These are phyloP conservation scores for Trichomycterus rosablanca DNA, from an alignment of 2,113 vertebrate species.

Conservation along the genomic window DNA sequence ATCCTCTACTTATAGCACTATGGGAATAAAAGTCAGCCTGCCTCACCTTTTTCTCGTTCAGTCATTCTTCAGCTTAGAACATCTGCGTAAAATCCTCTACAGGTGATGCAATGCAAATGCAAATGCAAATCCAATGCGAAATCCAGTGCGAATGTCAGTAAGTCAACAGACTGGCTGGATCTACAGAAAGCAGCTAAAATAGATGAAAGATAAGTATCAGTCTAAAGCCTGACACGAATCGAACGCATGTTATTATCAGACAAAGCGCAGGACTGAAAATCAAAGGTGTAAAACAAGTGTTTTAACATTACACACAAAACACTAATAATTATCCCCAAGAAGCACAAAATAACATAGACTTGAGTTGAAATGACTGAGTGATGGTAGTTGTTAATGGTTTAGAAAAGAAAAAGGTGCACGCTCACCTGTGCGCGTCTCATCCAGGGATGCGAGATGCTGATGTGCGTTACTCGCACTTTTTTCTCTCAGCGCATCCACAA, in stretches of 20 bases:
- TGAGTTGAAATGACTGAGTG: not conserved
- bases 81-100: slow-evolving; percentile 28
- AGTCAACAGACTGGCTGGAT: not conserved
- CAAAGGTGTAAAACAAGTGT: too few species aligned
- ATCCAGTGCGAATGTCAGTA: not conserved
- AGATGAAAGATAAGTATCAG: not conserved
- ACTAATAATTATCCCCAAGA: too few species aligned
- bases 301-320: too few species aligned
- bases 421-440: slow-evolving; percentile 66
- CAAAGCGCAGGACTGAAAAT: not conserved
- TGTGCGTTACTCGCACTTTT: slow-evolving; percentile 58
- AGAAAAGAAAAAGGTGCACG: not conserved
- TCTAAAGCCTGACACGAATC: too few species aligned
- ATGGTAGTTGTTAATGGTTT: not conserved
- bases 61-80: not conserved
- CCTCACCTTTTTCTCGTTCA: slow-evolving; percentile 9
- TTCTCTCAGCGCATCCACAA: slow-evolving; percentile 36
- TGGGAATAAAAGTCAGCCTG: too few species aligned
- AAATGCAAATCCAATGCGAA: not conserved
- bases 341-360: not conserved
- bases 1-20: too few species aligned
- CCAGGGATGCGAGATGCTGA: slow-evolving; percentile 51
- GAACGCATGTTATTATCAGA: not conserved
- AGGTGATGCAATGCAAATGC: slow-evolving; percentile 25
- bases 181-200: not conserved